Conservation (phyloP, 2,888 invertebrate genomes). For the Lucinisca nassula region DNA sequence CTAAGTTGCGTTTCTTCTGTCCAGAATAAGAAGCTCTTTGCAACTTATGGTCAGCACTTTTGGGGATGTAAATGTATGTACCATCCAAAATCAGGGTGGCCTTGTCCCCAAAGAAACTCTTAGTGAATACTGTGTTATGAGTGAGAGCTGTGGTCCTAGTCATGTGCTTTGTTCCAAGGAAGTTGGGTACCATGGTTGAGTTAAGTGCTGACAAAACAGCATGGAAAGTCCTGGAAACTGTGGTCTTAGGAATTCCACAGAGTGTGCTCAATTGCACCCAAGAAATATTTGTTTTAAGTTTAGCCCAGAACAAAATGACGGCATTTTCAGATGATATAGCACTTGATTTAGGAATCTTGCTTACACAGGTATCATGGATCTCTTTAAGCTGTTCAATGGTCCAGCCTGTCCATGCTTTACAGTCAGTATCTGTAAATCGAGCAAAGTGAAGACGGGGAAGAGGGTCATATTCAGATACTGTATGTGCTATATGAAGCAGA, state of each 20-base stretch:
- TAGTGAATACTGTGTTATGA: conserved; percentile 24
- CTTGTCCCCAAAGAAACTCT: conserved; percentile 20
- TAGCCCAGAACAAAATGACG: conserved; percentile 19
- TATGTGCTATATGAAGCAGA: conserved; percentile 15
- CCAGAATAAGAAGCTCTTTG: conserved; percentile 13
- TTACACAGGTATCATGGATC: conserved; percentile 3
- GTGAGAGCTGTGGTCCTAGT: not conserved
- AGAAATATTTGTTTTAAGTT: conserved; percentile 3
- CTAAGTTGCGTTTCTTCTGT: not conserved
- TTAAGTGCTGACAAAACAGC: not conserved
- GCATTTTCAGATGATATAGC: conserved; percentile 11
- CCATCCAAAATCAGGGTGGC: conserved; percentile 6
- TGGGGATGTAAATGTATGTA: conserved; percentile 13
- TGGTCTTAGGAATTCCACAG: not conserved
- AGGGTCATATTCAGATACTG: not conserved
- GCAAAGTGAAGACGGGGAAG: not conserved
- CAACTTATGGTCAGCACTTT: not conserved
- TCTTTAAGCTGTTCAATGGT: not conserved
- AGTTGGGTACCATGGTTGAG: not conserved
- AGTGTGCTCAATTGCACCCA: not conserved
- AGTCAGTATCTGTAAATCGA: not conserved
- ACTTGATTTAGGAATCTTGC: not conserved
- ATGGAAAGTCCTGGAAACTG: not conserved
- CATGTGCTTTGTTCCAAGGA: not conserved
- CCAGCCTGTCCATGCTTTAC: conserved; percentile 20